A percentile compares a stretch with the other conserved stretches of the same genome.
Evolutionary conservation across 1,140 invertebrate species (phyloP).

Genomic region (Capitella teleta): DNA sequence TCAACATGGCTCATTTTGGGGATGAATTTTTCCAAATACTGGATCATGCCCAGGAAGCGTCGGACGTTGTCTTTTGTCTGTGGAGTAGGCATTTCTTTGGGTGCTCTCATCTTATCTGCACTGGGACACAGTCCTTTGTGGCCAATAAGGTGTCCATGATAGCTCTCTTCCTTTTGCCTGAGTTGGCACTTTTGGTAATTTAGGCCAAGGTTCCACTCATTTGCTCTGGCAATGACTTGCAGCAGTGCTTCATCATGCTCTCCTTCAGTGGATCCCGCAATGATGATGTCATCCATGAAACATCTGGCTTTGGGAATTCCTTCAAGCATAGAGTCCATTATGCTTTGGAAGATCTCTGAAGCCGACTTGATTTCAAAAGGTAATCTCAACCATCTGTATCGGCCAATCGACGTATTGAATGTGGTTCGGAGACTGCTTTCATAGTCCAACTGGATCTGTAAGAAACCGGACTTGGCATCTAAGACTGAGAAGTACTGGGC

Average conservation of each 20-base stretch:
- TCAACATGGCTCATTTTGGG: too few species aligned
- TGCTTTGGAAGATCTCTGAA: slow-evolving; percentile 28
- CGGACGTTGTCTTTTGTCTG: too few species aligned
- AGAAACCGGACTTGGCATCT: slow-evolving; percentile 17
- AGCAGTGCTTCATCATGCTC: neutral
- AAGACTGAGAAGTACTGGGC: slow-evolving; percentile 18
- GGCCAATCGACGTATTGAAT: slow-evolving; percentile 15
- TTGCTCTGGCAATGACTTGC: slow-evolving; percentile 4
- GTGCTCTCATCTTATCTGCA: too few species aligned
- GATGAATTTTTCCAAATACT: too few species aligned
- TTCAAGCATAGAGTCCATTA: neutral
- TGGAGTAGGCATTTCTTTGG: too few species aligned
- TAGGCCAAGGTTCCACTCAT: too few species aligned
- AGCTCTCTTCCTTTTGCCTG: too few species aligned
- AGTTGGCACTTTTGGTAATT: too few species aligned
- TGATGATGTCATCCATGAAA: slow-evolving; percentile 6
- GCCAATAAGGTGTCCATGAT: too few species aligned
- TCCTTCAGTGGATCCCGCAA: neutral
- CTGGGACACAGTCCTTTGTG: too few species aligned
- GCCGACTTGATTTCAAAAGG: slow-evolving; percentile 15
- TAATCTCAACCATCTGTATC: slow-evolving; percentile 14
- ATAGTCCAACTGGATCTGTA: slow-evolving; percentile 18
- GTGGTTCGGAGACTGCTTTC: slow-evolving; percentile 18
- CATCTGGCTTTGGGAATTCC: neutral
- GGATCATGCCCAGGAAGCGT: too few species aligned